These are phyloP conservation scores for Acanthosoma haemorrhoidale DNA, from an alignment of 2,888 invertebrate genomes.

Conservation along the genomic window DNA sequence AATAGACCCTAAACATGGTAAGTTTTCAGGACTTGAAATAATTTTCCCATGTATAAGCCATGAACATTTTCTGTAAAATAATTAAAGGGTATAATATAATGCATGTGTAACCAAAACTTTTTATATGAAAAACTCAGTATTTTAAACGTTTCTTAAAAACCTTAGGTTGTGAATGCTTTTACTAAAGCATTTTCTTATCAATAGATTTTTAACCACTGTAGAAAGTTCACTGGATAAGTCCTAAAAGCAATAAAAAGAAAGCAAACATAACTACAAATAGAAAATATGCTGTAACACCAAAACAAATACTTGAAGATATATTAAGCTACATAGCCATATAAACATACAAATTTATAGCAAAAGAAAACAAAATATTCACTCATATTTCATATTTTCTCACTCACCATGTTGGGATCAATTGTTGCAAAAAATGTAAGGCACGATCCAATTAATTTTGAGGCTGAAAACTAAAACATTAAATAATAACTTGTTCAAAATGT, in stretches of 20 bases:
- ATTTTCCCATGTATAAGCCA: slow-evolving; percentile 36
- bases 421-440: slow-evolving; percentile 24
- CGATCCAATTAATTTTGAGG: slow-evolving; percentile 42
- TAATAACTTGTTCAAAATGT: neutral
- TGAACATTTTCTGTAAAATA: slow-evolving; percentile 33
- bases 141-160: neutral
- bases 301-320: too few species aligned
- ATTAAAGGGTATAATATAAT: neutral
- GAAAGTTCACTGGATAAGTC: too few species aligned
- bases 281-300: neutral
- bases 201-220: slow-evolving; percentile 22
- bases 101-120: neutral
- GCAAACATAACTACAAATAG: too few species aligned
- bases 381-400: too few species aligned
- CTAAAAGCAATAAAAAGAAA: too few species aligned
- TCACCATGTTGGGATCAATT: slow-evolving; percentile 28
- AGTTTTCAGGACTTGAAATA: slow-evolving; percentile 37
- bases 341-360: neutral
- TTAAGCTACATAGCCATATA: too few species aligned
- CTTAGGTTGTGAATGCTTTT: slow-evolving; percentile 29
- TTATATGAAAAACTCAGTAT: neutral
- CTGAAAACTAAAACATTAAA: slow-evolving; percentile 41
- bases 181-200: slow-evolving; percentile 23
- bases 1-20: slow-evolving; percentile 38
- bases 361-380: neutral